Evolutionary conservation across 2,888 invertebrate genomes (phyloP).

Genomic region (Stenichneumon culpator): DNA sequence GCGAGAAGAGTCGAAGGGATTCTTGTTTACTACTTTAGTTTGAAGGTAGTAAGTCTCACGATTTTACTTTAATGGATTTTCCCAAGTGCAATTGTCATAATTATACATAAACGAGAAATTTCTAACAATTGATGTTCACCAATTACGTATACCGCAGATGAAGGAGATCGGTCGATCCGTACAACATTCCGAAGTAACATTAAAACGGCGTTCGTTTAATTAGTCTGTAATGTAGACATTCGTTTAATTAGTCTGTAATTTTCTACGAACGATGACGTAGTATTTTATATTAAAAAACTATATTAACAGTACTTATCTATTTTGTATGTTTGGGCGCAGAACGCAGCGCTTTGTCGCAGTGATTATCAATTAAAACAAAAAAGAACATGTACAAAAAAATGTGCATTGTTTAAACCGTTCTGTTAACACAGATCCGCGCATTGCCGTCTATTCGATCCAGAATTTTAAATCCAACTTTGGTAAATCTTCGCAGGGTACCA

Average conservation of each 20-base stretch:
- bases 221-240: neutral
- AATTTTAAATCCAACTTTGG: constrained; percentile 82
- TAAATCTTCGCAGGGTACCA: constrained; percentile 82
- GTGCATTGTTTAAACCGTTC: neutral
- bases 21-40: neutral
- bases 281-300: neutral
- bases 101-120: neutral
- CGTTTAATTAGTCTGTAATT: neutral
- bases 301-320: constrained; percentile 36
- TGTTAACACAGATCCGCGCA: neutral
- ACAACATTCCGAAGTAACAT: constrained; percentile 2
- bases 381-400: constrained; percentile 4
- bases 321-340: constrained; percentile 45
- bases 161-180: neutral
- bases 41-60: neutral
- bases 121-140: neutral
- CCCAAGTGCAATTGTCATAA: neutral
- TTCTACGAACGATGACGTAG: constrained; percentile 13
- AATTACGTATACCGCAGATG: neutral
- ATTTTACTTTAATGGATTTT: neutral
- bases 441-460: constrained; percentile 82
- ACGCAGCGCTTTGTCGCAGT: constrained; percentile 2
- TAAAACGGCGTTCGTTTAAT: neutral
- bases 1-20: neutral
- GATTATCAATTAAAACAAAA: constrained; percentile 26